A percentile compares a stretch with the other conserved stretches of the same genome.
phyloP scores from a whole-genome alignment of 2,113 vertebrate genomes.

The Felis chaus region DNA sequence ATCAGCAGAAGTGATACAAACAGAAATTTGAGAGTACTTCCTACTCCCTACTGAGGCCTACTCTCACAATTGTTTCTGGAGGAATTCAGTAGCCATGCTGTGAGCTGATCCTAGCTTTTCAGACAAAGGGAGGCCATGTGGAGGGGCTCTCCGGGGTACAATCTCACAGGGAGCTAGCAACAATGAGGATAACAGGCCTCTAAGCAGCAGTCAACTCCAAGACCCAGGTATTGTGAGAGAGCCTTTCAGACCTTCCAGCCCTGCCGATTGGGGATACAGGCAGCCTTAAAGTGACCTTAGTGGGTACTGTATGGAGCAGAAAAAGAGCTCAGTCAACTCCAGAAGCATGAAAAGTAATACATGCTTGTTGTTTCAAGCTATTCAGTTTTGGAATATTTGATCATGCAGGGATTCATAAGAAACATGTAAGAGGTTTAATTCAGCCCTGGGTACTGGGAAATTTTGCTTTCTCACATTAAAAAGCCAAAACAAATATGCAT shows the following conservation, averaged over 20 bases:
- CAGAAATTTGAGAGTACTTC: not conserved
- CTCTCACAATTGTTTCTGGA: not conserved
- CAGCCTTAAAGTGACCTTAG: not conserved
- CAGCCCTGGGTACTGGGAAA: not conserved
- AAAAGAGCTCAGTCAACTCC: not conserved
- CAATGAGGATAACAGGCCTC: too few relatives aligned
- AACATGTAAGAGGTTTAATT: not conserved
- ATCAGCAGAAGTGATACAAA: not conserved
- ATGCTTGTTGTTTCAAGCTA: not conserved
- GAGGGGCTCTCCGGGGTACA: too few relatives aligned
- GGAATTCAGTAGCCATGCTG: not conserved
- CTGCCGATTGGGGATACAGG: fast-evolving
- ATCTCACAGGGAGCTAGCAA: not conserved
- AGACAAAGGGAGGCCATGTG: not conserved
- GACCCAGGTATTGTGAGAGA: not conserved
- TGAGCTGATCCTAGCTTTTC: not conserved
- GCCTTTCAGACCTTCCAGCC: not conserved
- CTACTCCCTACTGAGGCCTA: not conserved
- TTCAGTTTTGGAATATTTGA: not conserved
- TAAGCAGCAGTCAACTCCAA: not conserved
- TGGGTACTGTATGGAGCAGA: not conserved
- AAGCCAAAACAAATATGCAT: not conserved
- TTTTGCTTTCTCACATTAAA: not conserved
- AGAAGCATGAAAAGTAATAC: not conserved
- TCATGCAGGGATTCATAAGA: not conserved